phyloP scores from a whole-genome alignment of 2,797 vertebrate genomes.

The Myotis myotis region DNA sequence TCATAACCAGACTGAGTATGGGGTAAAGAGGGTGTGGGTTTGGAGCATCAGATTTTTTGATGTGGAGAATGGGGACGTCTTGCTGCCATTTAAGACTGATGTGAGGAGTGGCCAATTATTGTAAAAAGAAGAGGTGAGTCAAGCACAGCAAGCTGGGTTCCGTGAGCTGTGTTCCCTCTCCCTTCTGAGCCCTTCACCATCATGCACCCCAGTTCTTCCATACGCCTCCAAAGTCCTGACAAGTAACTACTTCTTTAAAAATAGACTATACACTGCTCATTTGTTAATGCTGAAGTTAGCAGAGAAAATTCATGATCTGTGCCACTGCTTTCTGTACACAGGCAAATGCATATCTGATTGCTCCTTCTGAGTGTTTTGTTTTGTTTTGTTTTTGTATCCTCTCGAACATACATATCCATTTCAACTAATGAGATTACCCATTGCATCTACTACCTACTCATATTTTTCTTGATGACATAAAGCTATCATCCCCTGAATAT shows the following conservation, averaged over 20 bases:
- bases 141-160: accelerated
- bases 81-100: not conserved
- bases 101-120: not conserved
- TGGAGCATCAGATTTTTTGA: not conserved
- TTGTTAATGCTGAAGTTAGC: conserved; percentile 10
- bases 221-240: accelerated
- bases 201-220: not conserved
- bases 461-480: not conserved
- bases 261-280: not conserved
- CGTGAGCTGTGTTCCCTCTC: not conserved
- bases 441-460: not conserved
- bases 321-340: not conserved
- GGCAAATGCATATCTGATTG: not conserved
- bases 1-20: not conserved
- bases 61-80: not conserved
- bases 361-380: not conserved
- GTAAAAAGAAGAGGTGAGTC: not conserved
- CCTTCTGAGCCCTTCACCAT: accelerated
- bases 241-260: conserved; percentile 6
- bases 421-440: conserved; percentile 42
- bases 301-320: not conserved
- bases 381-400: not conserved
- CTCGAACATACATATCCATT: not conserved
- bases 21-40: not conserved
- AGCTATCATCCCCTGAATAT: not conserved